These are phyloP conservation scores for Volucella inanis DNA, from an alignment of 2,888 invertebrate genomes.

Conservation along the genomic window DNA sequence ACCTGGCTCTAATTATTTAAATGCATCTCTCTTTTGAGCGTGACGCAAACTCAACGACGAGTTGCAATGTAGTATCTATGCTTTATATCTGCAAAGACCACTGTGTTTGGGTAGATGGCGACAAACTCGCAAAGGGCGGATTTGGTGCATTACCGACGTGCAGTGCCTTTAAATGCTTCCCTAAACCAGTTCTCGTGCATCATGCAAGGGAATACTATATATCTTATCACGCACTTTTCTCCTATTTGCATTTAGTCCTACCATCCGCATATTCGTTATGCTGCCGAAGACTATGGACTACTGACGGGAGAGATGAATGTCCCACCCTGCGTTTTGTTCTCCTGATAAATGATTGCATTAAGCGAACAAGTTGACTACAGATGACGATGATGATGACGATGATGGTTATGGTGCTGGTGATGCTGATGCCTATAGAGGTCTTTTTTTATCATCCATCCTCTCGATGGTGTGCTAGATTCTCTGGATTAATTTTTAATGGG, in stretches of 20 bases:
- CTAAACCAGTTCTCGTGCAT: constrained; percentile 23
- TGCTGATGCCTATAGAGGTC: constrained; percentile 31
- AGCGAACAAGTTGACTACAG: constrained; percentile 70
- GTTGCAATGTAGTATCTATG: constrained; percentile 37
- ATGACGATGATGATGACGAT: constrained; percentile 43
- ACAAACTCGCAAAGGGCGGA: constrained; percentile 52
- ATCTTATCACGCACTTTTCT: constrained; percentile 74
- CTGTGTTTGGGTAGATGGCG: constrained; percentile 20
- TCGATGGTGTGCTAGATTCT: constrained; percentile 62
- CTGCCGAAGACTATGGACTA: neutral
- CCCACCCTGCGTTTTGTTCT: constrained; percentile 28
- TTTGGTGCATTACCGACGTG: constrained; percentile 65
- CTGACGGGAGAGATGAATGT: constrained; percentile 48
- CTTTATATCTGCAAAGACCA: constrained; percentile 52
- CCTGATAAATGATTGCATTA: constrained; percentile 69
- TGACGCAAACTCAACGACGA: constrained; percentile 6
- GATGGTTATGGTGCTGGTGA: constrained; percentile 29
- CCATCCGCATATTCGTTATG: constrained; percentile 40
- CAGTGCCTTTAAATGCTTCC: constrained; percentile 47
- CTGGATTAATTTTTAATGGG: constrained; percentile 72
- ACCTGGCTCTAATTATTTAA: constrained; percentile 75
- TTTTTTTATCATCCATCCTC: constrained; percentile 17
- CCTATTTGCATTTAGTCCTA: constrained; percentile 25
- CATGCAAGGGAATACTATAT: constrained; percentile 12
- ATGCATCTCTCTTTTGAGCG: constrained; percentile 38